These are phyloP conservation scores for Heliconius ismenius DNA, from an alignment of 2,888 invertebrate species.

Conservation along the genomic window DNA sequence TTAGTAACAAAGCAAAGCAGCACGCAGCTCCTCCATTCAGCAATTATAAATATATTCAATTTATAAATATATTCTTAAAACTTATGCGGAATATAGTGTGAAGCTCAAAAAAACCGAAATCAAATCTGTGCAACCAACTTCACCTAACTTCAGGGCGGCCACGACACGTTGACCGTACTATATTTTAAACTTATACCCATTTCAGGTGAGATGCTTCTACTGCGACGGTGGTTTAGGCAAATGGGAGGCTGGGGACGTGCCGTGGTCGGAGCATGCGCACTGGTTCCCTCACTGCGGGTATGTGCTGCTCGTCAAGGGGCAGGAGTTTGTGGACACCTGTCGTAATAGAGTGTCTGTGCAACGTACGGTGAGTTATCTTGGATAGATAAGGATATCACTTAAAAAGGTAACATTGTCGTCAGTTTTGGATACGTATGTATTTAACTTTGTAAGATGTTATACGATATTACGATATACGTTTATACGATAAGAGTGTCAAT, in stretches of 20 bases:
- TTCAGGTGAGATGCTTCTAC: slow-evolving; percentile 93
- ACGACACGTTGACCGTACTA: not conserved
- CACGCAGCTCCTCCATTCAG: too few relatives aligned
- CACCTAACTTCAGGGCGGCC: not conserved
- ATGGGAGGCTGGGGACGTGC: slow-evolving; percentile 95
- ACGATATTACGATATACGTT: too few relatives aligned
- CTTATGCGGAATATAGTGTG: too few relatives aligned
- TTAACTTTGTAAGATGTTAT: too few relatives aligned
- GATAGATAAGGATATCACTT: too few relatives aligned
- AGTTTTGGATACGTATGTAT: not conserved
- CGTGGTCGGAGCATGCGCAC: slow-evolving; percentile 96
- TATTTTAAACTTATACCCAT: not conserved
- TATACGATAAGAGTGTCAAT: too few relatives aligned
- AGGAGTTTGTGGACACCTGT: slow-evolving; percentile 86
- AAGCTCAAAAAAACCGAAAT: too few relatives aligned
- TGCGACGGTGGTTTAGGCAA: slow-evolving; percentile 95
- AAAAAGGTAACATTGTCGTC: not conserved
- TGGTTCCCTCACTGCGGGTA: slow-evolving; percentile 96
- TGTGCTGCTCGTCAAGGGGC: slow-evolving; percentile 90
- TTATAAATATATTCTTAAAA: too few relatives aligned
- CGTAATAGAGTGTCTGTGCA: slow-evolving; percentile 53
- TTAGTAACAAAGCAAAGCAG: too few relatives aligned
- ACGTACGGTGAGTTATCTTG: slow-evolving; percentile 53
- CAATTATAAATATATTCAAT: too few relatives aligned
- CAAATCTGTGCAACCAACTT: too few relatives aligned